phyloP scores from a whole-genome alignment of 35 echinoderm and acorn worm genomes.

The Stichopus chloronotus region DNA sequence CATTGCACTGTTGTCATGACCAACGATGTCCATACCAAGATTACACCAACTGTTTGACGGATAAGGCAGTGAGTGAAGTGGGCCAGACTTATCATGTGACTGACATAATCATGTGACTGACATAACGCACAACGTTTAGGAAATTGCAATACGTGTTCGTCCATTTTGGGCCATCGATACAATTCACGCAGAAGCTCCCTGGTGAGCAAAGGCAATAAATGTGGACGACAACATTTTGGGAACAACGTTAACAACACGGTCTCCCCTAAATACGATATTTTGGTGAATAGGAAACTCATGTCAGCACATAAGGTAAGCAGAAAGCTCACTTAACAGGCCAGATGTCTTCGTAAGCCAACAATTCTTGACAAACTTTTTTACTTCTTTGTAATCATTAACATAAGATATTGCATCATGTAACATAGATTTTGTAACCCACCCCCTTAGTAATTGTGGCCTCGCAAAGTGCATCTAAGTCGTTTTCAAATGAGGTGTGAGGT shows the following conservation, averaged over 20 bases:
- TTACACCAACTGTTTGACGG: background rate
- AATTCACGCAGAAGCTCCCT: slow-evolving; percentile 55
- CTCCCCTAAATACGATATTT: slow-evolving; percentile 45
- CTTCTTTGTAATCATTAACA: background rate
- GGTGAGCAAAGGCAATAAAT: slow-evolving; percentile 52
- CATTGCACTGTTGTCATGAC: slow-evolving; percentile 58
- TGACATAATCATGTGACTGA: slow-evolving; percentile 34
- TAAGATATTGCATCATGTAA: background rate
- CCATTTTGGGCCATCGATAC: slow-evolving; percentile 77
- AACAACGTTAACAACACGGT: slow-evolving; percentile 59
- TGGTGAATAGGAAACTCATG: slow-evolving; percentile 62
- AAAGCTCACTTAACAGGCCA: background rate
- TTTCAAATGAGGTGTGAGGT: too few relatives aligned
- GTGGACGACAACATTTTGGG: slow-evolving; percentile 6
- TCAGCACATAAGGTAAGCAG: background rate
- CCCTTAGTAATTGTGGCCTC: too few relatives aligned
- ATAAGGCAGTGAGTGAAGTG: slow-evolving; percentile 61
- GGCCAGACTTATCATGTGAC: slow-evolving; percentile 58
- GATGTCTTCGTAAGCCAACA: background rate
- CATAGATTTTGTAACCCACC: slow-evolving; percentile 1
- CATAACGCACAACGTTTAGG: slow-evolving; percentile 54
- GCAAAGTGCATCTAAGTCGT: too few relatives aligned
- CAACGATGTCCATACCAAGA: background rate
- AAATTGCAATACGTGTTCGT: slow-evolving; percentile 41
- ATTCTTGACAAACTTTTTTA: background rate